A percentile compares a stretch with the other conserved stretches of the same genome.
phyloP scores from a whole-genome alignment of 2,797 vertebrate species.

The Kryptolebias ocellatus region DNA sequence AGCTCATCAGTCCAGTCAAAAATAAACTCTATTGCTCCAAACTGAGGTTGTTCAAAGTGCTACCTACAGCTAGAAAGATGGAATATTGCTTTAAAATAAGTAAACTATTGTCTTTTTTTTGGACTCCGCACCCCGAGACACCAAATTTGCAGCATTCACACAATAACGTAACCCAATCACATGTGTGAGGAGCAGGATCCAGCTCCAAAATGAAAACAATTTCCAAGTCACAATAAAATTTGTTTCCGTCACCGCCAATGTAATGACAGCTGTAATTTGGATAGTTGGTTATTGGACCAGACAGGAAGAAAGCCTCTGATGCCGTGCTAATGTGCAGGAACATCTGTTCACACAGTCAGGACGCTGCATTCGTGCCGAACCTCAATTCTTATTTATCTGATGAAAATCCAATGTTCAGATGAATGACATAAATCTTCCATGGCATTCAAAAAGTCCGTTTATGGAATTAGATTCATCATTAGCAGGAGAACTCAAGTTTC shows the following conservation, averaged over 20 bases:
- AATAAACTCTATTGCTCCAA: too few species aligned
- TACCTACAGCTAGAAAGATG: too few species aligned
- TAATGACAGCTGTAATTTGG: slow-evolving; percentile 21
- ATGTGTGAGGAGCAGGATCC: slow-evolving; percentile 1
- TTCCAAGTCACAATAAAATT: slow-evolving; percentile 38
- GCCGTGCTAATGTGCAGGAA: slow-evolving; percentile 28
- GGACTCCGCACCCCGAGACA: neutral
- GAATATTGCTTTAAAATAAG: too few species aligned
- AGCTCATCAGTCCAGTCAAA: too few species aligned
- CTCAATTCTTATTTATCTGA: slow-evolving; percentile 14
- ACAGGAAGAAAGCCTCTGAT: slow-evolving; percentile 22
- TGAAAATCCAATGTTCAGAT: slow-evolving; percentile 23
- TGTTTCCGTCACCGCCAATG: slow-evolving; percentile 33
- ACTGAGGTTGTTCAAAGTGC: too few species aligned
- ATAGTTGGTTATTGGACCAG: slow-evolving; percentile 39
- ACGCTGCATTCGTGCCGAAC: slow-evolving; percentile 16
- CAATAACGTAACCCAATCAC: slow-evolving; percentile 21
- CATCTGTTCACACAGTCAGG: slow-evolving; percentile 34
- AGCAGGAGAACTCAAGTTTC: neutral
- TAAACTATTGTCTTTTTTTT: neutral
- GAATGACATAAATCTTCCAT: neutral
- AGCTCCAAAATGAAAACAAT: slow-evolving; percentile 40
- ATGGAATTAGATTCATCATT: neutral
- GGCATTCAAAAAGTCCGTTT: neutral
- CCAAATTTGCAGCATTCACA: slow-evolving; percentile 8